phyloP scores from a whole-genome alignment of 1,140 invertebrate species.

The Trissolcus basalis region DNA sequence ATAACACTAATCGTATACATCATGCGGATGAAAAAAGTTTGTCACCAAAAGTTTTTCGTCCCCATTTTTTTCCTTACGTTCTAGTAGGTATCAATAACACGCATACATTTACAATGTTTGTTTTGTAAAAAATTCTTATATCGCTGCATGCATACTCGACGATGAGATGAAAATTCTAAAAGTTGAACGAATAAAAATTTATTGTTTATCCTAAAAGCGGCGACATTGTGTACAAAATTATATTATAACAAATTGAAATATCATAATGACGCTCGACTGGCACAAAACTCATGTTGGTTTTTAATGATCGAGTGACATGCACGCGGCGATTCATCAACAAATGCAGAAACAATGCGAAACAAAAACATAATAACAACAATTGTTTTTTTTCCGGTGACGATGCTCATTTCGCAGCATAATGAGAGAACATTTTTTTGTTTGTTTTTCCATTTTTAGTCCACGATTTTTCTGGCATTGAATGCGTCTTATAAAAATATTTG shows the following conservation, averaged over 20 bases:
- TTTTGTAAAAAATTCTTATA: constrained; percentile 57
- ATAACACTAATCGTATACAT: constrained; percentile 78
- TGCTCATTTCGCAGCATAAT: constrained; percentile 12
- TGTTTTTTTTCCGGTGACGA: constrained; percentile 39
- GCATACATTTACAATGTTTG: constrained; percentile 72
- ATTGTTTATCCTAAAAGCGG: too few species aligned
- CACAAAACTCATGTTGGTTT: neutral
- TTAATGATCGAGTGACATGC: constrained; percentile 42
- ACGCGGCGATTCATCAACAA: constrained; percentile 64
- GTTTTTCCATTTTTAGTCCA: neutral
- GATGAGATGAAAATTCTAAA: neutral
- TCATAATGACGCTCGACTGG: neutral
- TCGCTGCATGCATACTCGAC: constrained; percentile 40
- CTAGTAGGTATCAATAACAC: constrained; percentile 72
- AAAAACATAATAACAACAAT: constrained; percentile 65
- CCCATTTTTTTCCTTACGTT: constrained; percentile 56
- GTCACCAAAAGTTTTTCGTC: constrained; percentile 29
- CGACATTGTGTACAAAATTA: neutral
- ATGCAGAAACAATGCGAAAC: constrained; percentile 66
- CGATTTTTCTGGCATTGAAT: neutral
- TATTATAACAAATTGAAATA: constrained; percentile 1
- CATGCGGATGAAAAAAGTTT: constrained; percentile 68
- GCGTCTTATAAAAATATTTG: constrained; percentile 35
- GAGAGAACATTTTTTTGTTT: too few species aligned
- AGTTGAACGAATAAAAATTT: neutral